Conservation (phyloP, 2,888 invertebrate genomes). For the Deilephila elpenor region DNA sequence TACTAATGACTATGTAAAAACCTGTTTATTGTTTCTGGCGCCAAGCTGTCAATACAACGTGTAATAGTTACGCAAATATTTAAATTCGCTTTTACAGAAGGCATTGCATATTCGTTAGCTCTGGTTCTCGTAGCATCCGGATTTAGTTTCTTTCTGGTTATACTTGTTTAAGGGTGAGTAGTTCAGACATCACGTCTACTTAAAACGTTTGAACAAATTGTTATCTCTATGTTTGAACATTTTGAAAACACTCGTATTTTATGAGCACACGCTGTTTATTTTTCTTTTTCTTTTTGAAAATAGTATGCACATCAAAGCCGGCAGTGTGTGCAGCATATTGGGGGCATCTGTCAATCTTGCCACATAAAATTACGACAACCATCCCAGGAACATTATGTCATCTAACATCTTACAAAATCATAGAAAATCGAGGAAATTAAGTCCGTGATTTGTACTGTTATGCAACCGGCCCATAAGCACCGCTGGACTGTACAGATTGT, state of each 20-base stretch:
- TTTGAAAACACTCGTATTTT: conserved; percentile 5
- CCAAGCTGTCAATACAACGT: background rate
- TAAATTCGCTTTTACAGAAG: background rate
- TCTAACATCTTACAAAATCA: conserved; percentile 7
- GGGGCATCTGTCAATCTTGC: conserved; percentile 17
- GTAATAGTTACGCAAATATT: background rate
- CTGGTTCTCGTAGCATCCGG: background rate
- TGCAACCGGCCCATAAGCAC: background rate
- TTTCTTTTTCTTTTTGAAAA: background rate
- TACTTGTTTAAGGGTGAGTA: background rate
- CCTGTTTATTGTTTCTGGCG: background rate
- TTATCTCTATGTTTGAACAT: background rate
- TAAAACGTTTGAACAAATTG: background rate
- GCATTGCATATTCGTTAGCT: background rate
- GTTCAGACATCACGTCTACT: background rate
- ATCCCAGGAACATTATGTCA: conserved; percentile 10
- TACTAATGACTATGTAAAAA: background rate
- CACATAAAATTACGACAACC: conserved; percentile 7
- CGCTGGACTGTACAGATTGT: conserved; percentile 6
- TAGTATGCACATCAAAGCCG: conserved; percentile 8
- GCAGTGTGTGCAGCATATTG: conserved; percentile 4
- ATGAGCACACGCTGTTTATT: background rate
- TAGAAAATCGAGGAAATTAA: conserved; percentile 18
- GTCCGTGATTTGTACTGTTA: conserved; percentile 1
- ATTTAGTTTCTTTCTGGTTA: background rate